Evolutionary conservation across 2,797 vertebrate species (phyloP).

Genomic region (Sebastes itinus): DNA sequence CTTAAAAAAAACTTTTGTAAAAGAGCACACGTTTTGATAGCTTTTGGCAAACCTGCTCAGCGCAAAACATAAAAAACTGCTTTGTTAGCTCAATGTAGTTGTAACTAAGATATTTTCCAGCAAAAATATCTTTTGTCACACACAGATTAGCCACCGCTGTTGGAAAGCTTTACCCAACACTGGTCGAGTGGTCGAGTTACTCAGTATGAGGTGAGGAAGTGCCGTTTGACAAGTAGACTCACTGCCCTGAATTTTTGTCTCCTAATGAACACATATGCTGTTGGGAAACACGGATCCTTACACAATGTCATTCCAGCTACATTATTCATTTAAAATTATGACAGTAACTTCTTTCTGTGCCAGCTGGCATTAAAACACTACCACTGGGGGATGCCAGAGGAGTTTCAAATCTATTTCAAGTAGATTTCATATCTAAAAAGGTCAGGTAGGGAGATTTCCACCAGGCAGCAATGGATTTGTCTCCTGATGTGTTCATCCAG

Average conservation of each 20-base stretch:
- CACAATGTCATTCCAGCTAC: conserved; percentile 35
- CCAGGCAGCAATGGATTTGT: conserved; percentile 16
- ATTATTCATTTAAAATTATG: conserved; percentile 28
- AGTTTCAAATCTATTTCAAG: background rate
- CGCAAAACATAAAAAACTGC: conserved; percentile 37
- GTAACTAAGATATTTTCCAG: conserved; percentile 77
- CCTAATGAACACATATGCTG: conserved; percentile 58
- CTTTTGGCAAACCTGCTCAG: conserved; percentile 42
- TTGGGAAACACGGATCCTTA: conserved; percentile 40
- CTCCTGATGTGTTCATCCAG: conserved; percentile 22
- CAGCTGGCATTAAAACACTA: conserved; percentile 21
- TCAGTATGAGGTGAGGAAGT: conserved; percentile 82
- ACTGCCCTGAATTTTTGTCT: conserved; percentile 46
- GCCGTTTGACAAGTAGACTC: conserved; percentile 74
- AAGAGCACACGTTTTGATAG: conserved; percentile 19
- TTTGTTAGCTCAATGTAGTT: conserved; percentile 73
- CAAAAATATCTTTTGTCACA: conserved; percentile 83
- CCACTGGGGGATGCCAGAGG: conserved; percentile 26
- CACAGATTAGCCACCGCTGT: conserved; percentile 83
- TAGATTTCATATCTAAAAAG: conserved; percentile 2
- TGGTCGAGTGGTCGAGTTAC: conserved; percentile 78
- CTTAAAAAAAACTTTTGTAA: background rate
- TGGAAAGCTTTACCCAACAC: conserved; percentile 82
- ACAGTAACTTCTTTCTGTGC: conserved; percentile 4
- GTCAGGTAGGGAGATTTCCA: conserved; percentile 15